Base-by-base conservation (phyloP, 2,113 vertebrate genomes). In the Heteronetta atricapilla region DNA sequence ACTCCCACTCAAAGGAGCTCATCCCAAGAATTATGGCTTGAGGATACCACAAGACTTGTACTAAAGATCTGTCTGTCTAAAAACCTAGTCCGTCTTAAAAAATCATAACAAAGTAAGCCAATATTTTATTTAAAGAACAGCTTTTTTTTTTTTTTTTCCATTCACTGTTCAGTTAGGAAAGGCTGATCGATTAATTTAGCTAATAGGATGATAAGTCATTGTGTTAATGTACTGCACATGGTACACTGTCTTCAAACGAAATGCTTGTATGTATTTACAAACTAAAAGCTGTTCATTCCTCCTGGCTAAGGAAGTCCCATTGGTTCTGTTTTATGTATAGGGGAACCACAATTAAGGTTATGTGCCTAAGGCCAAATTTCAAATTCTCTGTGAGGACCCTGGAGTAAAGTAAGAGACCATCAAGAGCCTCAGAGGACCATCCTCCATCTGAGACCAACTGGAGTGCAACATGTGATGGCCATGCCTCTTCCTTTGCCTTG, bases 401-500 rank as follows among this genome's bases (percentile, higher is more conserved):
- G 2, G 28, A 48, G 22, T 55, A 48, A 80, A 76, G 21, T 29
- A 59, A 80, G 59, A 52, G 13, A 66, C 14, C 10, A 29, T 8
- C 31, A 78, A 7, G 20, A 55, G 23, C 34, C 52, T 60, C 67
- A 66, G n/a, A 56, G 26, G 34, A 48, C 34, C 44, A 33, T 7
- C 20, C 25, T 75, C 48, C 66, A 74, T 66, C 52, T 87, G 56
- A 46, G 23, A 82, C 64, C 0, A 82, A 50, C 26, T 48, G 33
- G n/a, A 68, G 17, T 20, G 22, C 25, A 74, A 5, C 0, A 2
- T n/a, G 38, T 44, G n/a, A 53, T 78, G 38, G 25, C 59, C 59
- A 36, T 0, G 0, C 8, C 53, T 40, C 17, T 16, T 55, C 63
- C n/a, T 62, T 8, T 31, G 56, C 60, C 48, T 79, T 63, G 10